These are phyloP conservation scores for Ochotona curzoniae DNA, from an alignment of 2,113 vertebrate genomes.

Conservation along the genomic window DNA sequence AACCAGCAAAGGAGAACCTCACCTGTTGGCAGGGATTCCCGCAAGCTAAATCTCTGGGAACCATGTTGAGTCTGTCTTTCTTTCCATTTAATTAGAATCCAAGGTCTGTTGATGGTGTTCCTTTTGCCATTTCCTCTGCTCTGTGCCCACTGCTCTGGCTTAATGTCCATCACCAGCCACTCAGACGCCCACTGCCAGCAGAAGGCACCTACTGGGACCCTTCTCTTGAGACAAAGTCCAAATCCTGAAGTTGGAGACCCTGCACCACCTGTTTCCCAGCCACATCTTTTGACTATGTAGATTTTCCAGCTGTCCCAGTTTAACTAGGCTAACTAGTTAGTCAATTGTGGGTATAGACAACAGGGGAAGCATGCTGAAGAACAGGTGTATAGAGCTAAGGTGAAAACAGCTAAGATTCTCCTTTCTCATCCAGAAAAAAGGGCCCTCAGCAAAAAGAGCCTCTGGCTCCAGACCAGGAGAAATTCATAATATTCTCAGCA, in stretches of 20 bases:
- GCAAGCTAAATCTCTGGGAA: background rate
- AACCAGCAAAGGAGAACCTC: background rate
- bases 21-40: background rate
- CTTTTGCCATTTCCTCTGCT: background rate
- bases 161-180: background rate
- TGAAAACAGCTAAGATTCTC: background rate
- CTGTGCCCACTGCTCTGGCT: background rate
- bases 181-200: background rate
- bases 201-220: too few relatives aligned
- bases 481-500: background rate
- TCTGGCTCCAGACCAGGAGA: background rate
- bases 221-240: background rate
- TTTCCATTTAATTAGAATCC: background rate
- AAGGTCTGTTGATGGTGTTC: background rate
- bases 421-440: background rate
- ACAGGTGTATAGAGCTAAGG: background rate
- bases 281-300: background rate
- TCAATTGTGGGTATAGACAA: background rate
- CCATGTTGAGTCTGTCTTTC: background rate
- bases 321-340: background rate
- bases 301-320: background rate
- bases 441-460: background rate
- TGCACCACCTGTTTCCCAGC: background rate
- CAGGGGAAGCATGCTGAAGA: background rate
- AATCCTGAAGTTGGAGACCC: background rate